Evolutionary conservation across 2,113 vertebrate species (phyloP), one percentile per base, ranked within the genome.

Genomic region (Garra rufa): DNA sequence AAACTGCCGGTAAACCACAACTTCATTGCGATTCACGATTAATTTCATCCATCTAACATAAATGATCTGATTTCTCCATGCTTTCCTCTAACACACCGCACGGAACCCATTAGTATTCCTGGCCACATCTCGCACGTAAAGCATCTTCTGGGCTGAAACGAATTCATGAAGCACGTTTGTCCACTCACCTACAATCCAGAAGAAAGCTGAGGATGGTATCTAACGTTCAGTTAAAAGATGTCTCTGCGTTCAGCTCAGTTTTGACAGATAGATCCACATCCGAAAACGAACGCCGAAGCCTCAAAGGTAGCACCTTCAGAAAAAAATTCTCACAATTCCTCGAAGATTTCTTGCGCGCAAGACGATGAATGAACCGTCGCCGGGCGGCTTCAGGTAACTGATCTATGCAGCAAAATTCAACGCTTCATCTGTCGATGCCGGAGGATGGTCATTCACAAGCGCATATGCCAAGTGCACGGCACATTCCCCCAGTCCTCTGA

Each of bases 401-500:
- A 73, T 76, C 76, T 77, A 24, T 73, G 59, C 85, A 34, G 84
- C 77, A 65, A 80, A 80, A 61, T 30, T 2, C 41, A 43, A 67
- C 50, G 43, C 63, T 55, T 85, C 48, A 71, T 79, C 73, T 52
- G 87, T 63, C 13, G 81, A 84, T 78, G 57, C 81, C 50, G 67
- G 26, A 82, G 13, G 57, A 76, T 19, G 88, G 26, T 73, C 88
- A 85, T 90, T 88, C 34, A 88, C 73, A 30, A 73, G 79, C 87
- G 44, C 85, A 34, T 19, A 84, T 43, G 88, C 86, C 89, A 61
- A 21, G 28, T 80, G 41, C 28, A 52, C 1, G 76, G 65, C 87
- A 63, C 92, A 93, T 94, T 93, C 91, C 93, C 91, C 75, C 38
- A 26, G 86, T 89, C 83, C 81, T 87, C 85, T 85, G 79, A 81